Evolutionary conservation across 2,797 vertebrate genomes (phyloP), one percentile per base, ranked within the genome.

Genomic region (Pantherophis alleghaniensis): DNA sequence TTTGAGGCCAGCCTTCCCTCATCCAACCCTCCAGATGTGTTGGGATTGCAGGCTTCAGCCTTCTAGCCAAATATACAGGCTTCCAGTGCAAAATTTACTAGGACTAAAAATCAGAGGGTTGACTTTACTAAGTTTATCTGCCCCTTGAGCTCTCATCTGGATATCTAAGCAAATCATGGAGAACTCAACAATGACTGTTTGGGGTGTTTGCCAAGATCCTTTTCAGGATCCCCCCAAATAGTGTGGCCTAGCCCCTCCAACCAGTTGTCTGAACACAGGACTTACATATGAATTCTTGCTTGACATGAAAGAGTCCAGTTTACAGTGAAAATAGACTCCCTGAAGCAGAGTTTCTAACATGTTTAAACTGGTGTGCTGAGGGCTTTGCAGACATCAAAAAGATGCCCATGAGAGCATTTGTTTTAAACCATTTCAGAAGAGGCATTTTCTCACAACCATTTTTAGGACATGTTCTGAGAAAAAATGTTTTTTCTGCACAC

Each of bases 401-500:
- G 7, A 91, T 88, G 26, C 86, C 86, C 86, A 61, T 2, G 92
- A 79, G 86, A 88, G 28, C 56, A 88, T 88, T 93, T 14, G 74
- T 79, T 91, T 86, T 60, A 37, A 91, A 89, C 22, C 16, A 51
- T 88, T 91, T 93, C 86, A 93, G 51, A 59, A 83, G 57, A 89
- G 91, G 56, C 66, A 91, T 91, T 63, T 89, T 93, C 86, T 88
- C n/a, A 91, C 56, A 93, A 91, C 91, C 66, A n/a, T 89, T 91
- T 91, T 83, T 91, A 93, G 90, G 69, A 66, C 32, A 91, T 66
- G 69, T 89, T 89, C 69, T 59, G 63, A 93, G 92, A 91, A 26
- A 26, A 63, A 91, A 59, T 66, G 24, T 59, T 79, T 93, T 47
- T 88, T 0, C 7, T 92, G 2, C 28, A 37, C 87, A 4, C 4